These are phyloP conservation scores for Choreutis nemorana DNA, from an alignment of 2,888 invertebrate species.

Conservation along the genomic window DNA sequence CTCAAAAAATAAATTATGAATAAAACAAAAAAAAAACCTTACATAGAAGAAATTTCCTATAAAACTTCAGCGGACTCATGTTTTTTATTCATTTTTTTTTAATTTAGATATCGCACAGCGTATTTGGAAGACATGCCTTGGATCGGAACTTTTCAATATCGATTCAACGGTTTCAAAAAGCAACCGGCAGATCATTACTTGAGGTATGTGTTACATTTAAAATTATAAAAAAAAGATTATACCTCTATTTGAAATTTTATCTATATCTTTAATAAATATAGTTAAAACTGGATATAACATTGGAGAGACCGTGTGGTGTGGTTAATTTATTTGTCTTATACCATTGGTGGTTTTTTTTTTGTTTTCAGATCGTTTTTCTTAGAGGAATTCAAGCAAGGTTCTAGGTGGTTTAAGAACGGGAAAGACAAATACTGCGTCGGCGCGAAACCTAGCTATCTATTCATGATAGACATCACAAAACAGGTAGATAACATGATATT, in stretches of 20 bases:
- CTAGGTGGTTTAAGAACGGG: conserved; percentile 12
- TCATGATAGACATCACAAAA: conserved; percentile 68
- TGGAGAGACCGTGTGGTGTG: too few species aligned
- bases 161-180: conserved; percentile 80
- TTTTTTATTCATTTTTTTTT: too few species aligned
- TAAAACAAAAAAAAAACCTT: too few species aligned
- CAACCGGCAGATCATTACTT: conserved; percentile 90
- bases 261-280: too few species aligned
- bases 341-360: too few species aligned
- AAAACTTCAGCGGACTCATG: too few species aligned
- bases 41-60: too few species aligned
- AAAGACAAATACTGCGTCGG: conserved; percentile 50
- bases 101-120: conserved; percentile 69
- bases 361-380: conserved; percentile 17
- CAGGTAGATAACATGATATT: too few species aligned
- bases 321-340: too few species aligned
- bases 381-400: conserved; percentile 21
- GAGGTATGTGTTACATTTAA: conserved; percentile 76
- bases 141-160: conserved; percentile 87
- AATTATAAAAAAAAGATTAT: conserved; percentile 61
- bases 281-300: too few species aligned
- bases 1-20: too few species aligned
- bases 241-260: too few species aligned
- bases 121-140: conserved; percentile 84
- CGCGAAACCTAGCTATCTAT: conserved; percentile 70